Conservation (phyloP, 2,888 invertebrate species). For the Brenthis hecate region DNA sequence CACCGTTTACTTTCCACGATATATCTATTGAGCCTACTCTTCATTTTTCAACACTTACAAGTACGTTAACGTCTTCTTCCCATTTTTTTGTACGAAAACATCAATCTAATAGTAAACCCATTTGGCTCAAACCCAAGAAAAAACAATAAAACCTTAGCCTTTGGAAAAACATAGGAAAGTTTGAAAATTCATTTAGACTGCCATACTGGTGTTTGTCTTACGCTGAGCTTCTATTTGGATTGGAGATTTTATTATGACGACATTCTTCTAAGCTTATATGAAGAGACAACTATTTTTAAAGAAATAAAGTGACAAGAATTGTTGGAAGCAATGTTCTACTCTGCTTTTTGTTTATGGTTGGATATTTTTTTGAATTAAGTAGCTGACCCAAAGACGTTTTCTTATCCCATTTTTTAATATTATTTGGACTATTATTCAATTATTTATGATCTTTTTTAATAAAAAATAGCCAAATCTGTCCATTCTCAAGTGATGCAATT, state of each 20-base stretch:
- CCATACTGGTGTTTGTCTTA: constrained; percentile 33
- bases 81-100: constrained; percentile 57
- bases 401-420: no score
- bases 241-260: constrained; percentile 34
- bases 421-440: no score
- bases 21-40: neutral
- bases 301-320: neutral
- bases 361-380: no score
- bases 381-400: no score
- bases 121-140: constrained; percentile 66
- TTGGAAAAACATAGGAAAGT: constrained; percentile 57
- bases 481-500: no score
- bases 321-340: no score
- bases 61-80: constrained; percentile 55
- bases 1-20: constrained; percentile 28
- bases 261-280: constrained; percentile 5
- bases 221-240: constrained; percentile 37
- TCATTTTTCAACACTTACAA: constrained; percentile 47
- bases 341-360: no score
- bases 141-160: constrained; percentile 61
- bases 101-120: constrained; percentile 68
- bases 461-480: no score
- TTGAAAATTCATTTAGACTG: constrained; percentile 55
- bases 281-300: constrained; percentile 1
- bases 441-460: no score